Evolutionary conservation across 2,113 vertebrate genomes (phyloP), one percentile per base, ranked within the genome.

Genomic region (Tylochromis polylepis): DNA sequence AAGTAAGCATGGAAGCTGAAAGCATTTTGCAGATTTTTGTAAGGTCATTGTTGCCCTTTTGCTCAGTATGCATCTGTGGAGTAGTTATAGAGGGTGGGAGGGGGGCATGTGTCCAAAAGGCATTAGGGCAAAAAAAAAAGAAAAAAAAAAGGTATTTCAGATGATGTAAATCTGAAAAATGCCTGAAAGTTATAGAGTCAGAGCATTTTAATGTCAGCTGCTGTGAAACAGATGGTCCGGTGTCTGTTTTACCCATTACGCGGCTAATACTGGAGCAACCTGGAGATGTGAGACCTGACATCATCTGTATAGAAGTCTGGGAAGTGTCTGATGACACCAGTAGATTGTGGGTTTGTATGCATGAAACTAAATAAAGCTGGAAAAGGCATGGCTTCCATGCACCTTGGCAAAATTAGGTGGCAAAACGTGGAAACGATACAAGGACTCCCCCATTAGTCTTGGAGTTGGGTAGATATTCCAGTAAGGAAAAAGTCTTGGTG

Each of bases 241-340:
- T 2, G 83, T 70, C 92, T 95, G 96, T 53, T 94, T 85, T 88
- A 82, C 81, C 41, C 88, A 95, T 96, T 82, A 84, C 59, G 43
- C 10, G 41, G 79, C 78, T 83, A 38, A 14, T 27, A 24, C 36
- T 72, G 55, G 60, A 81, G 49, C 55, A 62, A 89, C 87, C 87
- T 89, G 75, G 59, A 77, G 86, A 87, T 62, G 79, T 81, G 67
- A 88, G 59, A 79, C 58, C 79, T 92, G 84, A 92, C 91, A 81
- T 94, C 88, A 92, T 90, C 87, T 53, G 59, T 59, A 20, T 36
- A 65, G 90, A 72, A 92, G 89, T 85, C 88, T 85, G 84, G 46
- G 41, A 85, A 62, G 85, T 70, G 55, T 87, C 55, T 11, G 56
- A 84, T 92, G 43, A 83, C 83, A 83, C 67, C 43, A 81, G 8